A percentile compares a stretch with the other conserved stretches of the same genome.
phyloP scores from a whole-genome alignment of 2,797 vertebrate genomes.

The Lacerta bilineata region DNA sequence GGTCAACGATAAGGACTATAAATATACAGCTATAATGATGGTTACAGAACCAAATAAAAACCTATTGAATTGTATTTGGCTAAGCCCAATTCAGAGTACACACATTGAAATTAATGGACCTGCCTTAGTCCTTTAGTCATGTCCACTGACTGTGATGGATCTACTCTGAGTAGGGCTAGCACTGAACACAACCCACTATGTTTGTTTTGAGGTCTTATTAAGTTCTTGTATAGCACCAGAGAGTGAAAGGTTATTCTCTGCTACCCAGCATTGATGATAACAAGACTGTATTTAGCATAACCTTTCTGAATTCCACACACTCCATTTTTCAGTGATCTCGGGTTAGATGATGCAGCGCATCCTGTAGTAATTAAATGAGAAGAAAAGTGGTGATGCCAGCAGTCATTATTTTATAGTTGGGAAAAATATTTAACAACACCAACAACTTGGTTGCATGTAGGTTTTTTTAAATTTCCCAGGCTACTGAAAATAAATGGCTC shows the following conservation, averaged over 20 bases:
- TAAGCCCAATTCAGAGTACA: too few species aligned
- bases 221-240: not conserved
- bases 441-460: slow-evolving; percentile 61
- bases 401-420: slow-evolving; percentile 56
- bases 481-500: slow-evolving; percentile 64
- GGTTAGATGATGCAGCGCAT: not conserved
- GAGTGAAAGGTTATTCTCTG: not conserved
- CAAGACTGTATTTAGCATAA: not conserved
- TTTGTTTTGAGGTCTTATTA: not conserved
- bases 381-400: slow-evolving; percentile 60
- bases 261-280: not conserved
- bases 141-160: not conserved
- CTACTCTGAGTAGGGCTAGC: too few species aligned
- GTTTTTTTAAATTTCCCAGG: slow-evolving; percentile 69
- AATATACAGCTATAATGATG: not conserved
- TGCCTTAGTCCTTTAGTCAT: not conserved
- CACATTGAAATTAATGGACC: too few species aligned
- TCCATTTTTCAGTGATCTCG: not conserved
- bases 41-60: too few species aligned
- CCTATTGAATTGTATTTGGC: too few species aligned
- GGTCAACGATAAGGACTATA: not conserved
- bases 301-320: not conserved
- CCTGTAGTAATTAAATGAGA: slow-evolving; percentile 22
- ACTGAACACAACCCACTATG: not conserved
- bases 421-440: slow-evolving; percentile 58